Evolutionary conservation across 2,113 vertebrate species (phyloP), one percentile per base, ranked within the genome.

Genomic region (Pseudopodoces humilis): DNA sequence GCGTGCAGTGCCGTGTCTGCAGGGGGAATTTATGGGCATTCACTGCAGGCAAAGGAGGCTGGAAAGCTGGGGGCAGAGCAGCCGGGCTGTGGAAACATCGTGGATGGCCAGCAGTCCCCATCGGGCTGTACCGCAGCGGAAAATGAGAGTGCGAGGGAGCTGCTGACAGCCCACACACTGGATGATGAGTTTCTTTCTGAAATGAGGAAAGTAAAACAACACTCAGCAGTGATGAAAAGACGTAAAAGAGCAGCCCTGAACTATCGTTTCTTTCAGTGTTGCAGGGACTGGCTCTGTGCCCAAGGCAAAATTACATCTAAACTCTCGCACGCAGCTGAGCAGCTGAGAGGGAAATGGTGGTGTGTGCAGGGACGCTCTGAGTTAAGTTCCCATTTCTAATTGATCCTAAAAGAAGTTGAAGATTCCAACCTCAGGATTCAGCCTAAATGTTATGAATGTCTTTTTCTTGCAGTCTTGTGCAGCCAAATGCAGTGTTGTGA

Each of bases 291-390:
- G 95, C 96, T 92, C 86, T 1, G 2, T 59, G 97, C 97, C 96
- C 95, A 84, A 79, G 92, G 94, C 82, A 97, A 95, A 97, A 97
- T 97, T 94, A 91, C 62, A 83, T 91, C 69, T 72, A 91, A 97
- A 95, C 94, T 93, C 96, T 96, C 69, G 92, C 39, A 41, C 0
- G 2, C 37, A 68, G 72, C 91, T 88, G 90, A 93, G 70, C 82
- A 95, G 81, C 71, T 56, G 79, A 95, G 53, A 86, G 65, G 65
- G 60, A 84, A 69, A 56, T 63, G 86, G 39, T 59, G 74, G 21
- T 60, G 49, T 46, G 65, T 59, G 85, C 37, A 81, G 90, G 58
- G 93, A 88, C 86, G 85, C 19, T 88, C 63, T 33, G 72, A 96
- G 76, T 77, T 64, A 93, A 92, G 80, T 76, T 85, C 58, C 60